A percentile compares a stretch with the other conserved stretches of the same genome.
Evolutionary conservation across 2,797 vertebrate species (phyloP).

Genomic region (Notamacropus eugenii): DNA sequence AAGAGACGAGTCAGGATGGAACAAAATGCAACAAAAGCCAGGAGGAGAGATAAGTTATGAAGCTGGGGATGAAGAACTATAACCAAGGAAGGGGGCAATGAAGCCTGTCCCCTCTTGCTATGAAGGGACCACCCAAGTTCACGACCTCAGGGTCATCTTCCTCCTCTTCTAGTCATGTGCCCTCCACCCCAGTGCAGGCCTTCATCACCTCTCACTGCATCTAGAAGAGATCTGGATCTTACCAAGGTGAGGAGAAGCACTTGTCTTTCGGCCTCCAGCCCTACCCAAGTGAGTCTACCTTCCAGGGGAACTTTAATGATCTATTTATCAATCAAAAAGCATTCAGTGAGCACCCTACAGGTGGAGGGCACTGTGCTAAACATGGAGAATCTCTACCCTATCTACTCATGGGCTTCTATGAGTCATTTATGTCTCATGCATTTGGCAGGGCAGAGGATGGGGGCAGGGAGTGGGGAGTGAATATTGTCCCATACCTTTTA

Average conservation of each 20-base stretch:
- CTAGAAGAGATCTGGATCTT: not conserved
- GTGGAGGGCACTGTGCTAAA: not conserved
- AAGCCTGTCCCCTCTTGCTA: not conserved
- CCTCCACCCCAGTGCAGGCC: not conserved
- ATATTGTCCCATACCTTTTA: not conserved
- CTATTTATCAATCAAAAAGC: not conserved
- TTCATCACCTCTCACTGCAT: not conserved
- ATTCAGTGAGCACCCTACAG: not conserved
- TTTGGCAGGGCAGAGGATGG: too few relatives aligned
- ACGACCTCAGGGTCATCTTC: not conserved
- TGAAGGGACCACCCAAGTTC: not conserved
- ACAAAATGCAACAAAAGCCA: constrained; percentile 36
- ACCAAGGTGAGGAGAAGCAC: not conserved
- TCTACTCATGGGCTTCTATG: not conserved
- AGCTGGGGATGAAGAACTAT: not conserved
- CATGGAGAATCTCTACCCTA: not conserved
- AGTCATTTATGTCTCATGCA: too few relatives aligned
- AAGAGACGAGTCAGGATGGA: constrained; percentile 26
- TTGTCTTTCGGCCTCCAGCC: not conserved
- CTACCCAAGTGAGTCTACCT: not conserved
- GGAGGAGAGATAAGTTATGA: constrained; percentile 27
- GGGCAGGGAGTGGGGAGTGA: too few relatives aligned
- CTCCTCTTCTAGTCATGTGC: not conserved
- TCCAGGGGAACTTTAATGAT: not conserved
- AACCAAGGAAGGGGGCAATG: not conserved